Evolutionary conservation across 2,113 vertebrate genomes (phyloP), one percentile per base, ranked within the genome.

Genomic region (Sturnus vulgaris): DNA sequence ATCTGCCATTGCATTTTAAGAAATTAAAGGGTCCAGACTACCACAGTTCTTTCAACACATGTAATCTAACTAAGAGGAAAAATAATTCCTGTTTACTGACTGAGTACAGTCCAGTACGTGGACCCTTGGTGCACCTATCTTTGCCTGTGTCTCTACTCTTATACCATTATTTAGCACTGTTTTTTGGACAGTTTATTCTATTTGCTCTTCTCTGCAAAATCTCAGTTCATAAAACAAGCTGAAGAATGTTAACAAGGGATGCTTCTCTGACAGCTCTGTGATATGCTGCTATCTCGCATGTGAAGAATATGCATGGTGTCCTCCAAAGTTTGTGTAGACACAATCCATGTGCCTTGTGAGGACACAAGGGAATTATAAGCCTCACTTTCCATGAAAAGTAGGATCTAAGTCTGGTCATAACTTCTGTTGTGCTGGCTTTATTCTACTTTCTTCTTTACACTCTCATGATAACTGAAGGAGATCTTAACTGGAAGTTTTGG

Each of bases 181-280:
- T 70, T 84, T 96, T 94, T 84, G 25, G 65, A 50, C 61, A 60
- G 42, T 15, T 75, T 69, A 46, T 49, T 92, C 52, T 76, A 11
- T 73, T 92, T 82, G 18, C 31, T 84, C 59, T 85, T 87, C 47
- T 90, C n/a, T 88, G 82, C 28, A 82, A 70, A 64, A 81, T 83
- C 28, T 95, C 68, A 56, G 85, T 70, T 84, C 57, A 49, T 95
- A 88, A 95, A 96, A 81, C 59, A 89, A 92, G 20, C 42, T 63
- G 69, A 95, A 91, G 90, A 92, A 94, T 87, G 81, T 91, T 95
- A 94, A 94, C 33, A 84, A 68, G 65, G 42, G 79, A 87, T 92
- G 69, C 56, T 86, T 93, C 33, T 92, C 39, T 94, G 86, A 89
- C 88, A 95, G 88, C 71, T 96, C 13, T 86, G 63, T 90, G 90